These are phyloP conservation scores for Adelosebastes latens DNA, from an alignment of 2,797 vertebrate genomes.

Conservation along the genomic window DNA sequence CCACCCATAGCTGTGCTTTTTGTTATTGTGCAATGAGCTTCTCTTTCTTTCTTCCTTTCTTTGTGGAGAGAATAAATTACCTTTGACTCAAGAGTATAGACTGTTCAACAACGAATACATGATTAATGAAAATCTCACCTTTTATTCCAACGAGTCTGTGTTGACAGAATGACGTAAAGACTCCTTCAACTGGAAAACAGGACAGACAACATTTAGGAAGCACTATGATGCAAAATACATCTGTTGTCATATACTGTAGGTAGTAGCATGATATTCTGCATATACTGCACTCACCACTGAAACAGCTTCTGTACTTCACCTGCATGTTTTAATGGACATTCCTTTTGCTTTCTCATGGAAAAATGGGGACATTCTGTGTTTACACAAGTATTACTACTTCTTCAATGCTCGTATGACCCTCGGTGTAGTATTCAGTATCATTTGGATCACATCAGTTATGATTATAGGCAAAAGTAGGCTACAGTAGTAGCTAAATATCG, in stretches of 20 bases:
- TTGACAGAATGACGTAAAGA: constrained; percentile 63
- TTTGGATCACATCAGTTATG: not conserved
- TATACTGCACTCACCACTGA: not conserved
- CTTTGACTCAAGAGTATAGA: too few species aligned
- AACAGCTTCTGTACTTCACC: not conserved
- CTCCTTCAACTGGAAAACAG: constrained; percentile 72
- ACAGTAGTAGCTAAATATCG: too few species aligned
- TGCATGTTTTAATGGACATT: not conserved
- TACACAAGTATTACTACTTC: too few species aligned
- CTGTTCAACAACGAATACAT: too few species aligned
- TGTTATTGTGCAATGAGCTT: too few species aligned
- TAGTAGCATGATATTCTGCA: not conserved
- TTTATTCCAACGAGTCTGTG: constrained; percentile 62
- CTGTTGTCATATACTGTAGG: not conserved
- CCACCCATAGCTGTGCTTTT: too few species aligned
- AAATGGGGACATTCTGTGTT: not conserved
- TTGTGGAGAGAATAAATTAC: too few species aligned
- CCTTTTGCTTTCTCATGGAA: not conserved
- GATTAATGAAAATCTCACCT: constrained; percentile 24
- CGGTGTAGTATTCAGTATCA: not conserved
- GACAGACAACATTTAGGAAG: not conserved
- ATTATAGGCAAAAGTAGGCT: too few species aligned
- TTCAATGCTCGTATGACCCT: not conserved
- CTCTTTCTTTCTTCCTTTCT: too few species aligned
- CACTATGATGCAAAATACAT: not conserved